Conservation (phyloP, 2,113 vertebrate genomes). For the Haplochromis burtoni region DNA sequence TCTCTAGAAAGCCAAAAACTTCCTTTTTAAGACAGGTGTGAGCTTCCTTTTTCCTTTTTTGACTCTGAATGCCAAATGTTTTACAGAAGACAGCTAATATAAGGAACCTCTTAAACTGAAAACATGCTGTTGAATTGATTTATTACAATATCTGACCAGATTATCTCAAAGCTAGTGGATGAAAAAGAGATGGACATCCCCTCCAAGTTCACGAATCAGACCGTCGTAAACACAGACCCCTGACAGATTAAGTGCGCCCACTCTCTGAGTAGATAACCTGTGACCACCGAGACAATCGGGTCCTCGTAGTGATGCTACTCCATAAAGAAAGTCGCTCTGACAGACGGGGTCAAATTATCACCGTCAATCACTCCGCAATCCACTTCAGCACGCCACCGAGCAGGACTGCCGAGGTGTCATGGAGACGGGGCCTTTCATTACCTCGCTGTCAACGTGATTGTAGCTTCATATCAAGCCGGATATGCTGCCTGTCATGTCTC, state of each 20-base stretch:
- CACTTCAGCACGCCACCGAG: background rate
- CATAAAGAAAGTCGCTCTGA: background rate
- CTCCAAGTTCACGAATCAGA: background rate
- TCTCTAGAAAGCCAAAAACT: conserved; percentile 1
- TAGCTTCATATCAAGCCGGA: conserved; percentile 24
- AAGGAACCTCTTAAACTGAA: background rate
- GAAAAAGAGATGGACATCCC: background rate
- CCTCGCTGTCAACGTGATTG: conserved; percentile 40
- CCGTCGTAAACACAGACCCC: background rate
- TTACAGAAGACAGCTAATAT: background rate
- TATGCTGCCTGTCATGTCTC: conserved; percentile 50
- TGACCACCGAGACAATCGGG: background rate
- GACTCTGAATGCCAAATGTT: background rate
- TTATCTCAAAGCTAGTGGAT: background rate
- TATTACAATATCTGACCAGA: background rate
- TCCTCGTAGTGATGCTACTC: background rate
- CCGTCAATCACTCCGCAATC: conserved; percentile 25
- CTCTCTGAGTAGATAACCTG: background rate
- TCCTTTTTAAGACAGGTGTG: conserved; percentile 26
- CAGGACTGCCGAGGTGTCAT: background rate
- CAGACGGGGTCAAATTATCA: conserved; percentile 41
- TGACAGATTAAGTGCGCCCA: background rate
- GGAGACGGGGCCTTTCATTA: conserved; percentile 42
- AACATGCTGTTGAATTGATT: background rate
- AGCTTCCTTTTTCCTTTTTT: background rate